Evolutionary conservation across 2,888 invertebrate species (phyloP).

Genomic region (Myopa tessellatipennis): DNA sequence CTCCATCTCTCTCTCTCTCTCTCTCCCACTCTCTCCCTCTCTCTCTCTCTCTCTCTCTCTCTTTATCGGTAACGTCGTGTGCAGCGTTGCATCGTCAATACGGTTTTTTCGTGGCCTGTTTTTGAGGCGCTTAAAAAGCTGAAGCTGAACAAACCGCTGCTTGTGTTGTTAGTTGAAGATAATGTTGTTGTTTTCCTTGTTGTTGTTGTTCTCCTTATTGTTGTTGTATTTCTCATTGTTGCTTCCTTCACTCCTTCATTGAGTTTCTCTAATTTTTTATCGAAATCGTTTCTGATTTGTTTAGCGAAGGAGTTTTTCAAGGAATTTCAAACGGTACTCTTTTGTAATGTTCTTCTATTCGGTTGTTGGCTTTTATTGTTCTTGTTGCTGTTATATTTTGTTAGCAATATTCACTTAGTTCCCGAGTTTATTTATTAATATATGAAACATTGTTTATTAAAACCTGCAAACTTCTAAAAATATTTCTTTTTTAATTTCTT

Average conservation of each 20-base stretch:
- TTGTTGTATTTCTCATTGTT: background rate
- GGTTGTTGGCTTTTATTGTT: background rate
- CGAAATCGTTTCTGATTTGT: constrained; percentile 29
- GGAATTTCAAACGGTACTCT: constrained; percentile 17
- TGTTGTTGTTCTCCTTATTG: background rate
- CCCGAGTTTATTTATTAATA: too few relatives aligned
- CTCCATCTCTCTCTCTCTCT: background rate
- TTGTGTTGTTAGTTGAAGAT: background rate
- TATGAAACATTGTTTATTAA: too few relatives aligned
- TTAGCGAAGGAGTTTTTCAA: background rate
- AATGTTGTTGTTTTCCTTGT: background rate
- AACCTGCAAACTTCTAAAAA: background rate
- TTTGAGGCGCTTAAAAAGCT: background rate
- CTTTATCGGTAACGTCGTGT: background rate
- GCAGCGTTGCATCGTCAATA: constrained; percentile 18
- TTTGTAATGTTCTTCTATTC: background rate
- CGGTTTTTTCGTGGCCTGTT: background rate
- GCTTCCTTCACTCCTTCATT: background rate
- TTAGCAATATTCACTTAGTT: background rate
- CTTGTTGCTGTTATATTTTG: background rate
- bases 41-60: background rate
- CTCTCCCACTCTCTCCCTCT: background rate
- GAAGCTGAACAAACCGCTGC: background rate
- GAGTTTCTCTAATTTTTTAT: constrained; percentile 28
- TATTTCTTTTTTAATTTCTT: constrained; percentile 1